Evolutionary conservation across 2,888 invertebrate species (phyloP), one percentile per base, ranked within the genome.

Genomic region (Erebia palarica): DNA sequence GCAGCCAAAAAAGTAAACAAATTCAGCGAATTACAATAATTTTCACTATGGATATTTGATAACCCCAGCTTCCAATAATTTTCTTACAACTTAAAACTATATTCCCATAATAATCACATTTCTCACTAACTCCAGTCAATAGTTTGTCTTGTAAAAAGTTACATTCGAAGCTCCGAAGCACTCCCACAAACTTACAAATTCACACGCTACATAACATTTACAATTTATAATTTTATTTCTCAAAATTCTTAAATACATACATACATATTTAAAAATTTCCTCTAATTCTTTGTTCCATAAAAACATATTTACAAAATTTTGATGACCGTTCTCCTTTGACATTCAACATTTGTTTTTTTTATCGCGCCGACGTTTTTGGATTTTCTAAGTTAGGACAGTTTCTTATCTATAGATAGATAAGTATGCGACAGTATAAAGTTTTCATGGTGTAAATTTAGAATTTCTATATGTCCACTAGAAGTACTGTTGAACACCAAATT

Each of bases 251-350:
- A 81, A 80, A 82, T 84, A 80, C 79, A 79, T 81, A 61, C 60
- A 61, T 47, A 47, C 13, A 47, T 47, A 11, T 49, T 61, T 81
- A 80, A 85, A 86, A 82, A 81, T 80, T 83, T 75, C 76, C 71
- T 76, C 79, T 79, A 82, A 74, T 71, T 77, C 14, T 63, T 76
- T 77, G 71, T 77, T 74, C 75, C 70, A 77, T 84, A 82, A 84
- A 86, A 87, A 88, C 88, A 88, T 89, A 89, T 89, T 87, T 89
- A 90, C 90, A 90, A 84, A 84, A 77, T 74, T 76, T 78, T 79
- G 69, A 68, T 66, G 71, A 75, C 73, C 75, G 68, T 60, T 51
- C 60, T 64, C 59, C 18, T 63, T 42, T 58, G 13, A 63, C 44
- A 44, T 18, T 53, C 57, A 21, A 58, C 16, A 18, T 5, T 11